A percentile compares a stretch with the other conserved stretches of the same genome.
phyloP scores from a whole-genome alignment of 2,113 vertebrate genomes.

The Nibea albiflora region DNA sequence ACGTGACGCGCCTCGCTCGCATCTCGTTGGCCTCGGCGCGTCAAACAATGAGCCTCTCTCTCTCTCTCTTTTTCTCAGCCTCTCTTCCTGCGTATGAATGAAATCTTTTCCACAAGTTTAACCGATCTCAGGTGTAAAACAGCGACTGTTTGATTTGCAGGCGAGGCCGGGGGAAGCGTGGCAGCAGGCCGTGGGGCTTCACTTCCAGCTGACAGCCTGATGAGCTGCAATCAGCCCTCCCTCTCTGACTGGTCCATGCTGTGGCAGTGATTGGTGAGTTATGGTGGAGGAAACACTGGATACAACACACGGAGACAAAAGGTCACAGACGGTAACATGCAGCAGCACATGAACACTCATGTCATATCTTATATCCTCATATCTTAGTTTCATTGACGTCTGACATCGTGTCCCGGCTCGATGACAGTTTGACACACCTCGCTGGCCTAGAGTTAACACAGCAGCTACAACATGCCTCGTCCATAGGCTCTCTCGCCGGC shows the following conservation, averaged over 20 bases:
- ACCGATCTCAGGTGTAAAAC: slow-evolving; percentile 53
- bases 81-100: slow-evolving; percentile 23
- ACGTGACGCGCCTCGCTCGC: slow-evolving; percentile 18
- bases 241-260: slow-evolving; percentile 39
- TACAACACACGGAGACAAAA: too few relatives aligned
- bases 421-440: not conserved
- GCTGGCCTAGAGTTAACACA: not conserved
- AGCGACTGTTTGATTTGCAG: slow-evolving; percentile 60
- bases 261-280: slow-evolving; percentile 44
- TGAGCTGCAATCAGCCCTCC: slow-evolving; percentile 64
- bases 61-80: not conserved
- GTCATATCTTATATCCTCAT: too few relatives aligned
- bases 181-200: slow-evolving; percentile 22
- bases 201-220: slow-evolving; percentile 63
- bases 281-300: not conserved
- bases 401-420: not conserved
- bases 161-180: slow-evolving; percentile 47
- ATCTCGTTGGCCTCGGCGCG: slow-evolving; percentile 5
- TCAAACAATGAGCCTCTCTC: slow-evolving; percentile 29
- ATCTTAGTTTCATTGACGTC: slow-evolving; percentile 1
- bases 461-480: too few relatives aligned
- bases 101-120: slow-evolving; percentile 34
- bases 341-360: too few relatives aligned
- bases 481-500: too few relatives aligned
- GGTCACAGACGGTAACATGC: too few relatives aligned